phyloP scores from a whole-genome alignment of 1,140 invertebrate genomes.

The Trissolcus basalis region DNA sequence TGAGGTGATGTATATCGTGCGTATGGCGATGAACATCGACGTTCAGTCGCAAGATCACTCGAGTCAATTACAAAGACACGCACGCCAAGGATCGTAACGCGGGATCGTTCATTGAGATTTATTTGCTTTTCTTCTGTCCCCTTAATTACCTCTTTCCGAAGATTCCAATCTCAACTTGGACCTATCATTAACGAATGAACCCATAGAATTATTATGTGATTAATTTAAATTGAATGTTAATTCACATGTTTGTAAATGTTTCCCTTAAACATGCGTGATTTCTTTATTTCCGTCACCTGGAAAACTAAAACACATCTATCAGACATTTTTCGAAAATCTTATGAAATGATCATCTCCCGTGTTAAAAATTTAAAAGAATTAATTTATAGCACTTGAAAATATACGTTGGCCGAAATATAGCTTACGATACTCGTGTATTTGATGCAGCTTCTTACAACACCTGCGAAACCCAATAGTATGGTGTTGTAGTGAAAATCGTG shows the following conservation, averaged over 20 bases:
- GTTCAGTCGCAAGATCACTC: slow-evolving; percentile 51
- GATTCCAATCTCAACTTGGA: no score
- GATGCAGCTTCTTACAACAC: slow-evolving; percentile 41
- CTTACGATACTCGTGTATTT: slow-evolving; percentile 18
- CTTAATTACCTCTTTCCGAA: no score
- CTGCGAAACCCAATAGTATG: slow-evolving; percentile 15
- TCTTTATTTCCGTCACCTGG: no score
- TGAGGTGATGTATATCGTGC: slow-evolving; percentile 67
- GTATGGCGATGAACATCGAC: slow-evolving; percentile 66
- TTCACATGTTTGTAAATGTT: no score
- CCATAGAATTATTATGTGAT: no score
- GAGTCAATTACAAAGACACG: slow-evolving; percentile 70
- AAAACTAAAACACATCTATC: no score
- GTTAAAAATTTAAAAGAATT: slow-evolving; percentile 12
- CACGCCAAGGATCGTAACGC: slow-evolving; percentile 33
- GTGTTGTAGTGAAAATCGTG: slow-evolving; percentile 36
- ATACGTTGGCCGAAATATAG: not conserved
- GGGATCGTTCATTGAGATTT: slow-evolving; percentile 62
- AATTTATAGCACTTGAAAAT: not conserved
- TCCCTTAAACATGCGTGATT: no score
- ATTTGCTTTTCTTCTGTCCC: slow-evolving; percentile 55
- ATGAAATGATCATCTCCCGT: no score
- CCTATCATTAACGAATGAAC: no score
- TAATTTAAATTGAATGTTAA: no score
- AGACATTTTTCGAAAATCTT: no score